phyloP scores from a whole-genome alignment of 2,888 invertebrate species.

The Gastrophysa polygoni region DNA sequence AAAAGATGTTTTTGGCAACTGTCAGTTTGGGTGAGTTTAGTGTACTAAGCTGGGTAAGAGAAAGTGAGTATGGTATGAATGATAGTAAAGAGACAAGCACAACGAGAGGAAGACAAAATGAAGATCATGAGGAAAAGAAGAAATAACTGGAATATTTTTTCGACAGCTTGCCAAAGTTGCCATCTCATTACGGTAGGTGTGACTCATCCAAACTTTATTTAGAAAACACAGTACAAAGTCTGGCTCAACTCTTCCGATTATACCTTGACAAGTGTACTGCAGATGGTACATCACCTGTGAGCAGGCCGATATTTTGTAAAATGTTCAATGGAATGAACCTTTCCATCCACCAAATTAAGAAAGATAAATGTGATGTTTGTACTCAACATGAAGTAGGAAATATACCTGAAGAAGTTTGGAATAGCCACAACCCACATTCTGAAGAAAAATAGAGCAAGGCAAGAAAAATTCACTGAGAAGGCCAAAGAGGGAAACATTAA shows the following conservation, averaged over 20 bases:
- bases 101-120: neutral
- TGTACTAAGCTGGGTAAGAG: conserved; percentile 11
- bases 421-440: conserved; percentile 6
- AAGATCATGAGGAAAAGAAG: neutral
- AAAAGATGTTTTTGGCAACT: conserved; percentile 6
- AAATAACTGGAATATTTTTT: conserved; percentile 24
- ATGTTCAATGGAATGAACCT: conserved; percentile 16
- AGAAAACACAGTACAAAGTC: conserved; percentile 25
- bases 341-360: conserved; percentile 22
- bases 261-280: conserved; percentile 13
- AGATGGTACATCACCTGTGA: conserved; percentile 1
- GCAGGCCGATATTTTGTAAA: neutral
- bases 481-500: neutral
- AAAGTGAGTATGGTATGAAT: conserved; percentile 1
- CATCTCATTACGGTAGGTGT: conserved; percentile 39
- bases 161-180: conserved; percentile 36
- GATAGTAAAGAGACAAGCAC: neutral
- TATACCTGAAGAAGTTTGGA: conserved; percentile 18
- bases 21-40: conserved; percentile 7
- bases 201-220: conserved; percentile 38
- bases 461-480: conserved; percentile 10
- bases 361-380: conserved; percentile 29
- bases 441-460: conserved; percentile 4
- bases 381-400: conserved; percentile 23
- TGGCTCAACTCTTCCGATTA: conserved; percentile 14